Evolutionary conservation across 2,797 vertebrate genomes (phyloP), one percentile per base, ranked within the genome.

Genomic region (Rhynchotus rufescens): DNA sequence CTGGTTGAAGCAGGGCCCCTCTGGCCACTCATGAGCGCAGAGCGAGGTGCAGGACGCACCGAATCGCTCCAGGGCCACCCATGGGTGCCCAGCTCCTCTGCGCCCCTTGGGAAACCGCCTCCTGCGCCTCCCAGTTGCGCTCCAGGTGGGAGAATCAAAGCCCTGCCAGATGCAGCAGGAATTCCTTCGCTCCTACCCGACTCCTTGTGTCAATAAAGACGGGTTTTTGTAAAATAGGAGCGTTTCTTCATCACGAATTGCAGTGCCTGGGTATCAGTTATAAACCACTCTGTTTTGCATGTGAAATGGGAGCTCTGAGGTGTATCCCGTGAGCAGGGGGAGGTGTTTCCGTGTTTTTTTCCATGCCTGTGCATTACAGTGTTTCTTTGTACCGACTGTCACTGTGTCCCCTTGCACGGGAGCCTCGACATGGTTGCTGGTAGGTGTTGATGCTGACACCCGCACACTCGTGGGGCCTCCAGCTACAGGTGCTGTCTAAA

Each of bases 171-270:
- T 68, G 79, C 26, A 81, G 64, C 73, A 73, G 62, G 93, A 83
- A 89, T 85, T 91, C 49, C 47, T 85, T 16, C 16, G 59, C 86
- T 86, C 49, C 88, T 88, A 36, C 72, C 49, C 2, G 1, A 62
- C 79, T 92, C 66, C 69, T 88, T 92, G 66, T 86, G 80, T 76
- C 86, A 80, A 73, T 91, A 80, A 80, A 44, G 69, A 56, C 75
- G 72, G 87, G 84, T 69, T 90, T 90, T 72, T 78, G 86, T 92
- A 69, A 89, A 94, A 83, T 62, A 75, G 0, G 62, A 83, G 68
- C 80, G 13, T 40, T 40, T 40, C 40, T 40, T 40, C 40, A 40
- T 40, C 40, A 40, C 40, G 40, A 12, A 40, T 14, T 40, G 40
- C 40, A 40, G 40, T 12, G 12, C 40, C 40, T 40, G 40, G 40